Percentiles rank a stretch among this genome's conserved stretches.
These are phyloP conservation scores for Trichomycterus rosablanca DNA, from an alignment of 2,113 vertebrate species.

Conservation along the genomic window DNA sequence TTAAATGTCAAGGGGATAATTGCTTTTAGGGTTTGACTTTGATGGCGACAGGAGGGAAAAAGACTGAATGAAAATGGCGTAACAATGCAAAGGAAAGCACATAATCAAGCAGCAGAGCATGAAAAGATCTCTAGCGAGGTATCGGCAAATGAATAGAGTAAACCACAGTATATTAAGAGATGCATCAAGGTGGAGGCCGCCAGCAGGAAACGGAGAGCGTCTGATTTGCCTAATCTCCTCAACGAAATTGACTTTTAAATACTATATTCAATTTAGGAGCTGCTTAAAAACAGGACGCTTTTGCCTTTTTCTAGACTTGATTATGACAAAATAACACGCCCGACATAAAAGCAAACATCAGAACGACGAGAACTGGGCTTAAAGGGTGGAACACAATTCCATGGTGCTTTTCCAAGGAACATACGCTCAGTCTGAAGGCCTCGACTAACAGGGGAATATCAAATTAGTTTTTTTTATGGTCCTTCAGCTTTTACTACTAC, in stretches of 20 bases:
- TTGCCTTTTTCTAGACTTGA: conserved; percentile 47
- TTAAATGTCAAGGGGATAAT: conserved; percentile 61
- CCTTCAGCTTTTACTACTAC: conserved; percentile 51
- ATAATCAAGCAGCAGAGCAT: conserved; percentile 52
- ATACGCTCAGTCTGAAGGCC: conserved; percentile 61
- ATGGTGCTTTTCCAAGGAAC: conserved; percentile 52
- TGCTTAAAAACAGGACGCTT: conserved; percentile 46
- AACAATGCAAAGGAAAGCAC: conserved; percentile 67
- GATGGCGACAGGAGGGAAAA: conserved; percentile 42
- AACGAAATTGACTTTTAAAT: conserved; percentile 74
- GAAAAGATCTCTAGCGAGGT: conserved; percentile 57
- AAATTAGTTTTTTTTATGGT: conserved; percentile 55
- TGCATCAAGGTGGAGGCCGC: conserved; percentile 64
- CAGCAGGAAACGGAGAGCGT: conserved; percentile 55
- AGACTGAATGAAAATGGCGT: conserved; percentile 47
- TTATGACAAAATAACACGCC: conserved; percentile 75
- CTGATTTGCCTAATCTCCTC: conserved; percentile 74
- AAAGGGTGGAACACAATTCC: conserved; percentile 45
- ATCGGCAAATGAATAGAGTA: conserved; percentile 68
- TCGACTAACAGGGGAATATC: conserved; percentile 56
- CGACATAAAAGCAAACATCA: conserved; percentile 70
- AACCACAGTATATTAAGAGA: conserved; percentile 70
- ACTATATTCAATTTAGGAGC: conserved; percentile 71
- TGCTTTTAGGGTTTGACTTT: conserved; percentile 62
- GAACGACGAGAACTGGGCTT: conserved; percentile 56